Conservation (phyloP, 2,888 invertebrate genomes). For the Hipparchia sbordonii region DNA sequence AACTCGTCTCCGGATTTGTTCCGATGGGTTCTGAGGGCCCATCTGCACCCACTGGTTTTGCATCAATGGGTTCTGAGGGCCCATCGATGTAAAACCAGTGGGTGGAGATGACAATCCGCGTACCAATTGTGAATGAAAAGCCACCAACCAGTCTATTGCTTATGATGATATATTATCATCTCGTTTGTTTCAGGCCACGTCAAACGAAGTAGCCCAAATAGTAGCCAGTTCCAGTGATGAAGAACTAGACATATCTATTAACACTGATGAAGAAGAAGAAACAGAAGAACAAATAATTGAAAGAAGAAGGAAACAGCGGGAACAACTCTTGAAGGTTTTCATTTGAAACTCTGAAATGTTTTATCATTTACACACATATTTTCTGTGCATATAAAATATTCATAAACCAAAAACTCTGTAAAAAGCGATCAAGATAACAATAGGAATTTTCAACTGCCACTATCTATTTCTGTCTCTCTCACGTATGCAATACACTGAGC, state of each 20-base stretch:
- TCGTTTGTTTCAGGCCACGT: conserved; percentile 79
- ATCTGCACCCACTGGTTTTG: background rate
- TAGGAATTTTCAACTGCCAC: too few species aligned
- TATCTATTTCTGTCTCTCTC: too few species aligned
- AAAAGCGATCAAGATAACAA: too few species aligned
- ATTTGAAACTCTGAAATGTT: background rate
- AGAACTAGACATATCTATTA: conserved; percentile 88
- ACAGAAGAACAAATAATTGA: conserved; percentile 97
- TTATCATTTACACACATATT: too few species aligned
- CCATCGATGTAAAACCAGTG: background rate
- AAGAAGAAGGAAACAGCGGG: conserved; percentile 91
- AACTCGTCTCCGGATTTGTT: background rate
- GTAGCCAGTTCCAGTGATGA: conserved; percentile 88
- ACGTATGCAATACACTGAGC: too few species aligned
- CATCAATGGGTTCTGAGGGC: background rate
- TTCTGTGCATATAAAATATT: too few species aligned
- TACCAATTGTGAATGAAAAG: too few species aligned
- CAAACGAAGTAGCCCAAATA: conserved; percentile 90
- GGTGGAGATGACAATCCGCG: too few species aligned
- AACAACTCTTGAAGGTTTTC: conserved; percentile 91
- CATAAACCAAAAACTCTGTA: too few species aligned
- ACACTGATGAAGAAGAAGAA: conserved; percentile 92
- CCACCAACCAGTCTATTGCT: too few species aligned
- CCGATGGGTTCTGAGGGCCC: background rate
- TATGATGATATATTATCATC: background rate